Evolutionary conservation across 30 jellyfish, hydroid and myxozoan species (phyloP), one percentile per base, ranked within the genome.

Genomic region (Morbakka virulenta): DNA sequence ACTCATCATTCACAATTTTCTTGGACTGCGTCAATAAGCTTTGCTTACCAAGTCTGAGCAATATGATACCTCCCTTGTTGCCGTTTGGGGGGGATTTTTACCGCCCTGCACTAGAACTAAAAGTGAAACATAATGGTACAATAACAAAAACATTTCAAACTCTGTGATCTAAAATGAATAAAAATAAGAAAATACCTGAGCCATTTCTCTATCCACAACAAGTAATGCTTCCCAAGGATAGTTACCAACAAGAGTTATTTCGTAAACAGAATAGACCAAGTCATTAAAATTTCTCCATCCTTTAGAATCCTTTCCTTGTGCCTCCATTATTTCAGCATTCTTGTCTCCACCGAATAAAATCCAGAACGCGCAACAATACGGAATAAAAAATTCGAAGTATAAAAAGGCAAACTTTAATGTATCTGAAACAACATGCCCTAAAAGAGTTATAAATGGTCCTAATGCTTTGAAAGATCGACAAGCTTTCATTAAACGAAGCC

Each of bases 341-440:
- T 77, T 79, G 32, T 72, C 83, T 47, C 99, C 99, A 31, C 99
- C 99, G 70, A 93, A 93, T 79, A 93, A 82, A 51, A 93, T 93
- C 99, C 99, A 93, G 65, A 93, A 93, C 30, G 99, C 99, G 83
- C 99, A 93, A 32, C 88, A 95, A 73, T 93, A 93, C 29, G 99
- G 99, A 11, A 93, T 87, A 71, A 93, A 93, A 94, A 93, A 93
- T 61, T 93, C 99, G 52, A 93, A 93, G 35, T 88, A 93, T 28
- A 93, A 72, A 64, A 93, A 93, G n/a, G 95, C 97, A 53, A 93
- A 93, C 57, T 93, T 93, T 71, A 87, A 49, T 24, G 99, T 93
- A 67, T 93, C 99, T 20, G 77, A 84, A 13, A 93, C 93, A n/a
- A 93, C 99, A 80, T 93, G 99, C 20, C 99, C 97, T 0, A 93